Percentiles rank a stretch among this genome's conserved stretches.
Conservation (phyloP, 2,888 invertebrate species). For the Drosophila paranaensis region DNA sequence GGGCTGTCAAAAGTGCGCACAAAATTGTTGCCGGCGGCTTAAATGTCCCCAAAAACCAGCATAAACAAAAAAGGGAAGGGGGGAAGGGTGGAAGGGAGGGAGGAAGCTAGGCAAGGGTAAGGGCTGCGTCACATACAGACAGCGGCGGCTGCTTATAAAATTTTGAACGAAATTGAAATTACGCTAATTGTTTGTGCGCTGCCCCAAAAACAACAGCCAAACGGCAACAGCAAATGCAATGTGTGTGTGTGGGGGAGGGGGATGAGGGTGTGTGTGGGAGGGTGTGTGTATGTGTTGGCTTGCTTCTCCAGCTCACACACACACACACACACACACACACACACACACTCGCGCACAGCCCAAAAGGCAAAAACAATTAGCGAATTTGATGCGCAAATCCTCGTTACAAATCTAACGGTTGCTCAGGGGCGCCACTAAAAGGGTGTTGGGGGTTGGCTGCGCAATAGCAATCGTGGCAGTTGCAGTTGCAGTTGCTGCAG, state of each 20-base stretch:
- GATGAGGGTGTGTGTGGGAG: conserved; percentile 7
- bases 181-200: conserved; percentile 82
- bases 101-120: background rate
- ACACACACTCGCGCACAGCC: conserved; percentile 9
- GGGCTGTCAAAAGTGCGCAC: conserved; percentile 64
- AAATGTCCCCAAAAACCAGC: conserved; percentile 31
- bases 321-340: conserved; percentile 15
- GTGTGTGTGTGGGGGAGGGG: background rate
- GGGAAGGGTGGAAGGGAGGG: background rate
- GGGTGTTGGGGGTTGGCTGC: background rate
- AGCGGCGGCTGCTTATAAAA: conserved; percentile 77
- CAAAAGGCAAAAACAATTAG: conserved; percentile 78
- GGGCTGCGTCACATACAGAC: conserved; percentile 20
- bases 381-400: conserved; percentile 79
- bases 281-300: conserved; percentile 21
- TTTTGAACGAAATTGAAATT: conserved; percentile 84
- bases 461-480: background rate
- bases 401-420: conserved; percentile 65
- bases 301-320: conserved; percentile 17
- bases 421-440: conserved; percentile 1
- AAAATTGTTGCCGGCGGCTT: conserved; percentile 48
- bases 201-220: conserved; percentile 24
- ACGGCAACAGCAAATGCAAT: conserved; percentile 8
- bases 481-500: background rate
- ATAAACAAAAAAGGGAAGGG: background rate